Base-by-base conservation (phyloP, 2,797 vertebrate genomes). In the Dipus sagitta region DNA sequence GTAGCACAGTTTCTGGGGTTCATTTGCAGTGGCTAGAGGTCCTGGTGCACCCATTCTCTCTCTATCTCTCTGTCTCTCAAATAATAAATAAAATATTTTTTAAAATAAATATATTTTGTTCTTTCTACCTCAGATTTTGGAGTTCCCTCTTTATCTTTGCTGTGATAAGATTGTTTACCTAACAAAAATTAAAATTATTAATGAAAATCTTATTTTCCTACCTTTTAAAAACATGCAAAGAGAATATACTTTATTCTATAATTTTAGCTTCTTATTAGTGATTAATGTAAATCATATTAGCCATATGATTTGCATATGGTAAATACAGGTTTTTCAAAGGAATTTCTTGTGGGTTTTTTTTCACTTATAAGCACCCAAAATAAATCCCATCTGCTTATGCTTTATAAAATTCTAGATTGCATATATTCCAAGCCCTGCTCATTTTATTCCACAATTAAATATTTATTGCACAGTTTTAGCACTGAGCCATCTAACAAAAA, bases 181-280 rank as follows among this genome's bases (percentile, higher is more conserved):
- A 81, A 65, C 52, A 47, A 72, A 71, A 91, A 78, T 42, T 67
- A 75, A 65, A 20, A 88, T 86, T 82, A 82, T 91, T 93, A 72
- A 77, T 86, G 20, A 93, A 94, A 81, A 70, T 38, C 58, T 95
- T 85, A 60, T 78, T 91, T 94, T 88, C 20, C 23, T 88, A 91
- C 38, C 47, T 92, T n/a, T 76, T 85, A n/a, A 95, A 89, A 94
- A 15, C 42, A 42, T 87, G 20, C 81, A 17, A 47, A 58, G 60
- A 85, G 32, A 86, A 88, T 92, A 78, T 3, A 23, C 58, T 85
- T 64, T 92, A 75, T 76, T 81, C 15, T 67, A 65, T 4, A 42
- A 86, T 68, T 34, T 84, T 70, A 78, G 26, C 74, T 90, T 42
- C 78, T 92, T 93, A 86, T 93, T 93, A 90, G 34, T 58, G 70